Evolutionary conservation across 2,888 invertebrate genomes (phyloP).

Genomic region (Frankliniella intonsa): DNA sequence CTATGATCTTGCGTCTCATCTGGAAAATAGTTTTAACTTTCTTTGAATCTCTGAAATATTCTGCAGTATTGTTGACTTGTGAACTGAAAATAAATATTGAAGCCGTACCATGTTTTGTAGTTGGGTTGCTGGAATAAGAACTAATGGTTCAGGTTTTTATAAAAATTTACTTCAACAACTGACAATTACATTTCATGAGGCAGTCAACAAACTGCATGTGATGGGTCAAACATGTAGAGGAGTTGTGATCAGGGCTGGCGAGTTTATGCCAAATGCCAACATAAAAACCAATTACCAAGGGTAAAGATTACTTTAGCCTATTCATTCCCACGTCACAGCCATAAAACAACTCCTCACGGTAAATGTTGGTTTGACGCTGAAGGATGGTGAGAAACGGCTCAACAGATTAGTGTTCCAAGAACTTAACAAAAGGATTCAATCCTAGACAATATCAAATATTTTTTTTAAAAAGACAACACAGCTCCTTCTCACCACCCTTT

Average conservation of each 20-base stretch:
- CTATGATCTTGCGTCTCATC: too few species aligned
- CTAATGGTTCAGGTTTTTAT: not conserved
- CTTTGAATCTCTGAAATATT: too few species aligned
- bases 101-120: not conserved
- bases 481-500: slow-evolving; percentile 7
- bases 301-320: not conserved
- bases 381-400: slow-evolving; percentile 1
- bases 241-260: not conserved
- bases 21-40: too few species aligned
- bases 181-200: slow-evolving; percentile 12
- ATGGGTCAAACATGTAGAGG: slow-evolving; percentile 2
- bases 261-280: slow-evolving; percentile 8
- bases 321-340: not conserved
- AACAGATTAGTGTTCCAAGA: slow-evolving; percentile 5
- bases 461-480: slow-evolving; percentile 16
- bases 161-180: slow-evolving; percentile 27
- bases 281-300: not conserved
- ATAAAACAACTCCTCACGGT: not conserved
- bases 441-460: slow-evolving; percentile 21
- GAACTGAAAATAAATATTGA: not conserved
- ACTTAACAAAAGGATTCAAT: slow-evolving; percentile 14
- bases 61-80: not conserved
- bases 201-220: slow-evolving; percentile 4
- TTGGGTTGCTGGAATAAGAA: not conserved
- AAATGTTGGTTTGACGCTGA: not conserved